phyloP scores from a whole-genome alignment of 2,797 vertebrate genomes.

The Loris lydekkerianus region DNA sequence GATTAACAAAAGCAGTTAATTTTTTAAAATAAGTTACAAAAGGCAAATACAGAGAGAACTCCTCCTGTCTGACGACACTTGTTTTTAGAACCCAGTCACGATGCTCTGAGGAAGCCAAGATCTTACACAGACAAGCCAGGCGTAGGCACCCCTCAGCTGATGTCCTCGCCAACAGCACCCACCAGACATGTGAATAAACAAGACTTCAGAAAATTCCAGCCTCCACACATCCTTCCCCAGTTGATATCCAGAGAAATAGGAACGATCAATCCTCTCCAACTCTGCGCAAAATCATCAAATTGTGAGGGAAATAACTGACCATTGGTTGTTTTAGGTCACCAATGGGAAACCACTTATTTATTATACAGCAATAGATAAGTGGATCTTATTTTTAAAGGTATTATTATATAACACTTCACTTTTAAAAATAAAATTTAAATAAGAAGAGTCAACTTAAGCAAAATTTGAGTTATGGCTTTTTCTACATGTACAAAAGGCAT shows the following conservation, averaged over 20 bases:
- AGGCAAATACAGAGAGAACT: background rate
- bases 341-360: background rate
- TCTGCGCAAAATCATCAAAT: background rate
- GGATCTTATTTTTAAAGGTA: constrained; percentile 53
- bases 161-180: background rate
- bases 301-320: background rate
- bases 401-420: background rate
- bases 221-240: background rate
- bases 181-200: background rate
- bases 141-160: background rate
- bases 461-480: constrained; percentile 17
- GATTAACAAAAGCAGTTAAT: background rate
- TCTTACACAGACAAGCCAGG: background rate
- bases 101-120: background rate
- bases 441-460: constrained; percentile 7
- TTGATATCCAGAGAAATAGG: background rate
- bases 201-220: background rate
- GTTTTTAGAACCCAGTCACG: background rate
- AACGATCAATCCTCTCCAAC: background rate
- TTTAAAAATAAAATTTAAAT: background rate
- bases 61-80: background rate
- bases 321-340: background rate
- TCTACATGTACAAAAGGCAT: background rate
- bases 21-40: background rate
- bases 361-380: constrained; percentile 11